phyloP scores from a whole-genome alignment of 2,797 vertebrate genomes.

The Oreortyx pictus region DNA sequence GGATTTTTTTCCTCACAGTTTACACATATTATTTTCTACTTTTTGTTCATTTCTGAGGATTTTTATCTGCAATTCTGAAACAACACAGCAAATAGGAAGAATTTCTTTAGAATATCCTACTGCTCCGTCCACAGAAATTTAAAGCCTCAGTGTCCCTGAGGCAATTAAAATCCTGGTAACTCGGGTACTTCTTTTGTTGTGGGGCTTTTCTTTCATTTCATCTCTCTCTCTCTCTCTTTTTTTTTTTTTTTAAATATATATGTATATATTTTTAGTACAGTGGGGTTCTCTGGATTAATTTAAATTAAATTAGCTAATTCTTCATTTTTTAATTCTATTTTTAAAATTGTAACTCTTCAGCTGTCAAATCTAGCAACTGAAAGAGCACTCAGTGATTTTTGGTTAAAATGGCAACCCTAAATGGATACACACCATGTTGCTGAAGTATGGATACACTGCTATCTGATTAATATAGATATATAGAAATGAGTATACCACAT shows the following conservation, averaged over 20 bases:
- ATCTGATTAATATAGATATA: background rate
- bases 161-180: slow-evolving; percentile 12
- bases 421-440: background rate
- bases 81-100: background rate
- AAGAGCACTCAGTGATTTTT: background rate
- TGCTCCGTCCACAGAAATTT: background rate
- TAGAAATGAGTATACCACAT: background rate
- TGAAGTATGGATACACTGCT: background rate
- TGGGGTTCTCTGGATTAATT: background rate
- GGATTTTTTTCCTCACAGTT: background rate
- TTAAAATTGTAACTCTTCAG: background rate
- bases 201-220: background rate
- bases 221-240: too few relatives aligned
- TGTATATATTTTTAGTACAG: background rate
- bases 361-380: background rate
- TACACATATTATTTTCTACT: background rate
- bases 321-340: background rate
- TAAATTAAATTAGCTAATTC: background rate
- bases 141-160: background rate
- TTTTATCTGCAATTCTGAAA: background rate
- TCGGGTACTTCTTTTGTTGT: background rate
- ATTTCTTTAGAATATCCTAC: background rate
- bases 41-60: background rate
- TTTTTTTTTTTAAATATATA: too few relatives aligned
- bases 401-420: background rate